Percentiles rank a stretch among this genome's conserved stretches.
Conservation (phyloP, 2,888 invertebrate genomes). For the Spodoptera littoralis region DNA sequence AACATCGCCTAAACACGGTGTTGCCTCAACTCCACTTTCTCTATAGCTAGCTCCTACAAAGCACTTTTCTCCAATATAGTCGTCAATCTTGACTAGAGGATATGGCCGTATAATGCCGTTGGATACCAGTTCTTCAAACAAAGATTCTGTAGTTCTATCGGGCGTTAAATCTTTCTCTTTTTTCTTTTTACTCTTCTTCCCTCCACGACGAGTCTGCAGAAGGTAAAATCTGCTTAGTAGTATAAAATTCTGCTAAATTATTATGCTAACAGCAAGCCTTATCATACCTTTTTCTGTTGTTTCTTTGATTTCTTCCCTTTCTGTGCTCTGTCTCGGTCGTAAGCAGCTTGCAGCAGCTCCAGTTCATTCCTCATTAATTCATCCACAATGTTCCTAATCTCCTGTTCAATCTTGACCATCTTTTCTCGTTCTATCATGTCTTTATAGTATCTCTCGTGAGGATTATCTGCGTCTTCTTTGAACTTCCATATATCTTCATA, state of each 20-base stretch:
- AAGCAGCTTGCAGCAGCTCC: constrained; percentile 92
- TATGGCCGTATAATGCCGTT: constrained; percentile 96
- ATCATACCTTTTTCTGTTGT: constrained; percentile 90
- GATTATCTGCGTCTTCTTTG: constrained; percentile 93
- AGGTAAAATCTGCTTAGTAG: background rate
- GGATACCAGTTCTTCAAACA: constrained; percentile 96
- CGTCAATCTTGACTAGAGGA: constrained; percentile 90
- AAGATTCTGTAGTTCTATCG: constrained; percentile 95
- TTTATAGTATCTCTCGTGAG: constrained; percentile 92
- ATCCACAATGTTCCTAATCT: constrained; percentile 94
- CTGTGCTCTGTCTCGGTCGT: constrained; percentile 91
- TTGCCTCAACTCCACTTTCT: constrained; percentile 84
- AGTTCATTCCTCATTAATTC: constrained; percentile 92
- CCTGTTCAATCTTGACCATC: constrained; percentile 93
- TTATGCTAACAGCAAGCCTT: too few relatives aligned
- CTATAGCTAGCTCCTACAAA: constrained; percentile 88
- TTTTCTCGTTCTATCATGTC: constrained; percentile 96
- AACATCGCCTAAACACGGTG: constrained; percentile 93
- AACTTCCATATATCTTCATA: constrained; percentile 95
- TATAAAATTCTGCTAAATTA: background rate
- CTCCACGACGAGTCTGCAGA: constrained; percentile 91
- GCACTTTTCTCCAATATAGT: constrained; percentile 95
- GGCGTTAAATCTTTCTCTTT: constrained; percentile 98
- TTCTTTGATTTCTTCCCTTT: constrained; percentile 94
- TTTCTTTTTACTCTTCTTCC: constrained; percentile 97